Evolutionary conservation across 2,888 invertebrate genomes (phyloP).

Genomic region (Apeira syringaria): DNA sequence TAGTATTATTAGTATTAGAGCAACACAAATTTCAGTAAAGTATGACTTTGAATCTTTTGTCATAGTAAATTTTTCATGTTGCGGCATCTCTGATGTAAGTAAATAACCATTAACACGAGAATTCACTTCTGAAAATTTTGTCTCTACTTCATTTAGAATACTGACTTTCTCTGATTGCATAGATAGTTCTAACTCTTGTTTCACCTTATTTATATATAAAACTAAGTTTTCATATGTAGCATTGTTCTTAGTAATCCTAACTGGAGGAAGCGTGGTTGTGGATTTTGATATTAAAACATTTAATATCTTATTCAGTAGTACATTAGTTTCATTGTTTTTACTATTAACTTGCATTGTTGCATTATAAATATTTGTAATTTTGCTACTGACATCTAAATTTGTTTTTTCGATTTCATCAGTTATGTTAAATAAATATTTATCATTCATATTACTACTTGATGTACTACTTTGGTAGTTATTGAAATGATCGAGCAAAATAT

Average conservation of each 20-base stretch:
- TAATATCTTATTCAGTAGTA: constrained; percentile 23
- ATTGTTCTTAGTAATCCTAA: constrained; percentile 26
- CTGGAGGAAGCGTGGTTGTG: constrained; percentile 15
- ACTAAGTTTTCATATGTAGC: constrained; percentile 34
- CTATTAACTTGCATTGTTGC: constrained; percentile 18
- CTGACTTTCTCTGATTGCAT: constrained; percentile 37
- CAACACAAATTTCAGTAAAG: constrained; percentile 44
- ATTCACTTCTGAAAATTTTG: constrained; percentile 29
- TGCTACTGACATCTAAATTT: constrained; percentile 23
- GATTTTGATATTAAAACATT: constrained; percentile 18
- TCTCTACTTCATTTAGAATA: constrained; percentile 37
- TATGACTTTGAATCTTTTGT: constrained; percentile 23
- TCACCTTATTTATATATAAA: constrained; percentile 37
- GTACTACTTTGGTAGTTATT: constrained; percentile 13
- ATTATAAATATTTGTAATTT: constrained; percentile 28
- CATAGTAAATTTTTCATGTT: constrained; percentile 33
- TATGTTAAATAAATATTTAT: constrained; percentile 29
- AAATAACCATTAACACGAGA: constrained; percentile 10
- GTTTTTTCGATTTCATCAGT: constrained; percentile 26
- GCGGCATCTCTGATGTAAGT: constrained; percentile 12
- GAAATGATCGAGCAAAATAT: constrained; percentile 30
- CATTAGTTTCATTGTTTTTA: constrained; percentile 22
- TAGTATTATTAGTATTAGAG: constrained; percentile 44
- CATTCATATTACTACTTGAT: constrained; percentile 8
- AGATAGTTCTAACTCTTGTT: constrained; percentile 37